Base-by-base conservation (phyloP, 2,888 invertebrate species). In the Spisula solida region DNA sequence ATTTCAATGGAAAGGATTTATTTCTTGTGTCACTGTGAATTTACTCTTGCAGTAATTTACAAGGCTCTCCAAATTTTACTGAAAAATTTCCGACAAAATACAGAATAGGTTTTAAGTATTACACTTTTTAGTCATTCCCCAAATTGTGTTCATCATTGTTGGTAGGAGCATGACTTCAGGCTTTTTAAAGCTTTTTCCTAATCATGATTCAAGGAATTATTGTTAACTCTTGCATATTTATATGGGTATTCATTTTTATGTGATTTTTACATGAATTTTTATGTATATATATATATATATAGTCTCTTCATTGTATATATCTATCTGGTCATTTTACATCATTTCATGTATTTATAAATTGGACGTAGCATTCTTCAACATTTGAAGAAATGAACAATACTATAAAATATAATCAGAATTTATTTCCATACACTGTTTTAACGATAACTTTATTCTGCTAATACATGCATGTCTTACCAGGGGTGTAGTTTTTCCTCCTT, bases 201-300 rank as follows among this genome's bases (percentile, higher is more conserved):
- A 75, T 75, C 75, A 75, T 75, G 75, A 18, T 75, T 75, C 75
- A 75, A n/a, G 1, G 25, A 66, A 66, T n/a, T 66, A 25, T 66
- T 66, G 60, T 66, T 66, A 66, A 12, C n/a, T 66, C 60, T 66
- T 66, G 60, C 34, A 34, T 75, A 75, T 75, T 75, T 75, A 75
- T 75, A 75, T 75, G 75, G 75, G 75, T 75, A 75, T 75, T 75
- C 34, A 75, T 75, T 75, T 75, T 75, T 34, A 75, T 34, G 34
- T 34, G 29, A 75, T 75, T 75, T 75, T 75, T 75, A 75, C 75
- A 34, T 75, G 75, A 75, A 31, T 60, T 75, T 75, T 66, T 66
- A 66, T 75, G 75, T 75, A 34, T 34, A 75, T 75, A 75, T 31
- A 41, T 41, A 2, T 41, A 41, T 41, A 41, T n/a, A n/a, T n/a